A percentile compares a stretch with the other conserved stretches of the same genome.
These are phyloP conservation scores for Platyrinchus mystaceus DNA, from an alignment of 2,797 vertebrate species.

Conservation along the genomic window DNA sequence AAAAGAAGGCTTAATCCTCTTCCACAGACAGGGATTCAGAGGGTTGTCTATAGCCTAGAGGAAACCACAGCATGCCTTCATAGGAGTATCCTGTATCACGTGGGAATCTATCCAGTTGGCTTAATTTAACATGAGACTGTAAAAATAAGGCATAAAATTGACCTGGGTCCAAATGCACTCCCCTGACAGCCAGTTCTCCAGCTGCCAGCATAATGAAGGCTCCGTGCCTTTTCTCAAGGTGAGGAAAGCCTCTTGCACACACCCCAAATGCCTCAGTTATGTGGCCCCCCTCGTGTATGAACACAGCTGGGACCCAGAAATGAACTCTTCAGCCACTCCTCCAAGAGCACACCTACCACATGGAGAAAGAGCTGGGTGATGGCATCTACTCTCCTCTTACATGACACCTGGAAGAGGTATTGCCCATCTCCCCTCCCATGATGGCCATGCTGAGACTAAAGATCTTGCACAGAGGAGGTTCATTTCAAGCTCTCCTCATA, in stretches of 20 bases:
- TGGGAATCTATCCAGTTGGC: background rate
- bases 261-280: fast-evolving
- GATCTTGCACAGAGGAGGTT: background rate
- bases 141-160: background rate
- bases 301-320: background rate
- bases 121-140: background rate
- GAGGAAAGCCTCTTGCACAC: background rate
- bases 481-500: background rate
- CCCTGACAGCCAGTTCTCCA: background rate
- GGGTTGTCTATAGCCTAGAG: background rate
- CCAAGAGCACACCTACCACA: background rate
- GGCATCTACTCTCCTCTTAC: background rate
- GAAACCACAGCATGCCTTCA: background rate
- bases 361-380: fast-evolving
- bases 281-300: fast-evolving
- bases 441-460: background rate
- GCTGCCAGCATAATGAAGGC: background rate
- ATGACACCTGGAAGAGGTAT: fast-evolving
- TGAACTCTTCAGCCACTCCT: background rate
- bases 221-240: background rate
- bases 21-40: background rate
- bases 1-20: background rate
- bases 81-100: background rate
- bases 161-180: background rate
- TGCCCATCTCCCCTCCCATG: background rate